These are phyloP conservation scores for Sminthopsis crassicaudata DNA, from an alignment of 2,113 vertebrate species.

Conservation along the genomic window DNA sequence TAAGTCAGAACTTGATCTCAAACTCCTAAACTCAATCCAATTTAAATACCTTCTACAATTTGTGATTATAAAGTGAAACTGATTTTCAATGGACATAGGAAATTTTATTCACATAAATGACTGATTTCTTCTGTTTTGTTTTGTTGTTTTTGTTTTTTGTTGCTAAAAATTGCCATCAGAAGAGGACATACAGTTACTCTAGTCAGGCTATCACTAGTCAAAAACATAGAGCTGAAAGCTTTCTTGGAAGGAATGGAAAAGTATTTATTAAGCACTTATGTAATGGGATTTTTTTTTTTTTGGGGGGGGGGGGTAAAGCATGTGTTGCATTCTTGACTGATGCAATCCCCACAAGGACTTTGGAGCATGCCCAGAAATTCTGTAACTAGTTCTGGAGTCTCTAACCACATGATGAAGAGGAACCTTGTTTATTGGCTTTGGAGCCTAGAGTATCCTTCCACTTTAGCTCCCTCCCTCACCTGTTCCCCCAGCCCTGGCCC, in stretches of 20 bases:
- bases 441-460: not conserved
- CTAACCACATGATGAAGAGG: not conserved
- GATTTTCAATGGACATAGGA: not conserved
- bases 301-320: not conserved
- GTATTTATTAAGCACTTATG: not conserved
- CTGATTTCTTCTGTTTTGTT: not conserved
- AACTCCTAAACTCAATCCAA: not conserved
- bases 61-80: not conserved
- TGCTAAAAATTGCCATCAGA: not conserved
- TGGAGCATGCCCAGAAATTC: not conserved
- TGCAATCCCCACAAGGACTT: not conserved
- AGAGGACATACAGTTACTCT: not conserved
- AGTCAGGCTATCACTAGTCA: not conserved
- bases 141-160: too few species aligned
- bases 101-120: not conserved
- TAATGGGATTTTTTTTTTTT: not conserved
- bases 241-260: not conserved
- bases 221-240: not conserved
- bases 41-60: not conserved
- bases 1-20: not conserved
- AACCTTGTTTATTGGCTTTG: not conserved
- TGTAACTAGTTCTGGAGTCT: not conserved
- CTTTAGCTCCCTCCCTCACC: not conserved
- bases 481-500: not conserved
- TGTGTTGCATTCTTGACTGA: not conserved